Conservation (phyloP, 1,140 invertebrate species). For the Hyphantria cunea region DNA sequence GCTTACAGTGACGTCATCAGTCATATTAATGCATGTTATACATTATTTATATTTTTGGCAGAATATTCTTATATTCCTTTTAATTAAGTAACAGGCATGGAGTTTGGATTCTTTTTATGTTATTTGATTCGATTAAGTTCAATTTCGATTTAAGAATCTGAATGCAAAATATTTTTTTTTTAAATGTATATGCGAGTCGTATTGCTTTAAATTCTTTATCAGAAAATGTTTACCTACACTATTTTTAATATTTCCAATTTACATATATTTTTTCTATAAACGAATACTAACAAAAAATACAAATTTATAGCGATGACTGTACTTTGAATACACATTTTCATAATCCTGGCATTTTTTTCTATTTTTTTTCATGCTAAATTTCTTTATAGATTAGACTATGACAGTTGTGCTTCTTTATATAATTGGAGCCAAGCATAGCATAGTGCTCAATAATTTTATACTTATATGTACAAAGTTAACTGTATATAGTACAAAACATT, state of each 20-base stretch:
- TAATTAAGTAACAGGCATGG: too few species aligned
- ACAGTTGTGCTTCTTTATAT: conserved; percentile 29
- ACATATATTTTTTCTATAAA: conserved; percentile 39
- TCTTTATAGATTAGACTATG: conserved; percentile 24
- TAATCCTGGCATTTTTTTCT: conserved; percentile 57
- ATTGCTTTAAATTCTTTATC: conserved; percentile 42
- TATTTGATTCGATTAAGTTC: too few species aligned
- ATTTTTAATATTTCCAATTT: conserved; percentile 49
- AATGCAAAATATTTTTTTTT: conserved; percentile 38
- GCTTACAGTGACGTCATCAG: too few species aligned
- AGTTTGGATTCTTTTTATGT: too few species aligned
- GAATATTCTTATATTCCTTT: too few species aligned
- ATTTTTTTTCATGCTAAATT: conserved; percentile 28
- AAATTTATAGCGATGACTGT: conserved; percentile 39
- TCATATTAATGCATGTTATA: too few species aligned
- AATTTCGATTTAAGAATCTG: conserved; percentile 16
- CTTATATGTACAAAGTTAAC: conserved; percentile 48
- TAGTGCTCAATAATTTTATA: conserved; percentile 46
- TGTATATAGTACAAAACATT: conserved; percentile 69
- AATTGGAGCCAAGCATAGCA: conserved; percentile 57
- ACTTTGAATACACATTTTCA: conserved; percentile 38
- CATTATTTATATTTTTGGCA: too few species aligned
- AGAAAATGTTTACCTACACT: conserved; percentile 31
- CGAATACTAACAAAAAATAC: conserved; percentile 29
- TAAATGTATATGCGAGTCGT: conserved; percentile 44